A percentile compares a stretch with the other conserved stretches of the same genome.
These are phyloP conservation scores for Tribolium castaneum DNA, from an alignment of 1,140 invertebrate species.

Conservation along the genomic window DNA sequence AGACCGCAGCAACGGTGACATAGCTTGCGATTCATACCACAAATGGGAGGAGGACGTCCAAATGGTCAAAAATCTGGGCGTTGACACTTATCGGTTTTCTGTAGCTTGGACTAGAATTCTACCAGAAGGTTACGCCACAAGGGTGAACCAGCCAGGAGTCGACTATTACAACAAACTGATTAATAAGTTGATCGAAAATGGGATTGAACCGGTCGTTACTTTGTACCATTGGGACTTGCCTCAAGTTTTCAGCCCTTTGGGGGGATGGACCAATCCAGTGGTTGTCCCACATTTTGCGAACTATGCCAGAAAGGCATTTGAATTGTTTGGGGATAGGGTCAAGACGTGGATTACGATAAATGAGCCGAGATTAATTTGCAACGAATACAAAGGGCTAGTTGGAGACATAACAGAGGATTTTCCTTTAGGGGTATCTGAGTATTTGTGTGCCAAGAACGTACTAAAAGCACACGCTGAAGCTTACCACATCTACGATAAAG, in stretches of 20 bases:
- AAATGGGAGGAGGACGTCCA: conserved; percentile 66
- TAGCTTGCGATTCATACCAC: conserved; percentile 67
- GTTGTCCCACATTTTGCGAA: conserved; percentile 45
- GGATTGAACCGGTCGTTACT: conserved; percentile 69
- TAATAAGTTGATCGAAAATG: conserved; percentile 62
- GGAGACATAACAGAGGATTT: conserved; percentile 62
- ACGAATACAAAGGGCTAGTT: conserved; percentile 26
- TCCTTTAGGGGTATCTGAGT: conserved; percentile 66
- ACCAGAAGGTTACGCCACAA: conserved; percentile 66
- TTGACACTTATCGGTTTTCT: conserved; percentile 71
- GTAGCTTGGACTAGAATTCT: conserved; percentile 72
- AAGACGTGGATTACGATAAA: conserved; percentile 57
- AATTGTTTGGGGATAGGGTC: conserved; percentile 71
- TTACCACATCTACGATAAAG: conserved; percentile 58
- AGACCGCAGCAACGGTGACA: conserved; percentile 66
- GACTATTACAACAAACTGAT: conserved; percentile 70
- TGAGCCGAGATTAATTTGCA: conserved; percentile 66
- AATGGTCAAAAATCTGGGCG: conserved; percentile 64
- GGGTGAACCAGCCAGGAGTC: conserved; percentile 66
- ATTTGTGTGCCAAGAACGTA: conserved; percentile 67
- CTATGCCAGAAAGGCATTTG: conserved; percentile 59
- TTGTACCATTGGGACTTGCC: conserved; percentile 75
- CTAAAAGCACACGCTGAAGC: conserved; percentile 53
- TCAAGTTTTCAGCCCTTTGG: conserved; percentile 62
- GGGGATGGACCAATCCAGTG: conserved; percentile 67